Conservation (phyloP, 2,888 invertebrate genomes). For the Eurytoma adleriae region DNA sequence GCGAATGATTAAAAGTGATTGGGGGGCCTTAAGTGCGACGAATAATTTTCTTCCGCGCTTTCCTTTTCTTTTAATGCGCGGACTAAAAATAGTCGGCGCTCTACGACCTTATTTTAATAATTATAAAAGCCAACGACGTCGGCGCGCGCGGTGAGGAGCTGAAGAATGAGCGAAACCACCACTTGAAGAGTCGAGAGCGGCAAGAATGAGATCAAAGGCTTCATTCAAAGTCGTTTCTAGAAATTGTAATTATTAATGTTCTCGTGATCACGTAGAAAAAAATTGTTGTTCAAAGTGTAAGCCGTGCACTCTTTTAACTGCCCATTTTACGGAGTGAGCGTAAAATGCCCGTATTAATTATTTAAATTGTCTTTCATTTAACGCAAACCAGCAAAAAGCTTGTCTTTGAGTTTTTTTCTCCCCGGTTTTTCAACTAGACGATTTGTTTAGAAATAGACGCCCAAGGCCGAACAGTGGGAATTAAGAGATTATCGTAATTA, state of each 20-base stretch:
- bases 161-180: neutral
- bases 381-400: too few relatives aligned
- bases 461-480: too few relatives aligned
- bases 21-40: neutral
- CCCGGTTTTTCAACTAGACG: too few relatives aligned
- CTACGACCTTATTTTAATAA: conserved; percentile 15
- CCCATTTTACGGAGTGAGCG: too few relatives aligned
- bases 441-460: too few relatives aligned
- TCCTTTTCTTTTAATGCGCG: neutral
- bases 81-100: neutral
- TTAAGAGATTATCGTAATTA: too few relatives aligned
- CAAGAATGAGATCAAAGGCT: neutral
- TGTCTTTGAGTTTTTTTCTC: too few relatives aligned
- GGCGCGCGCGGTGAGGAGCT: neutral
- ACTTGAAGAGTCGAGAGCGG: neutral
- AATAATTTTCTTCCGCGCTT: neutral
- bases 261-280: too few relatives aligned
- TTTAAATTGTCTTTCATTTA: too few relatives aligned
- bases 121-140: neutral
- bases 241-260: neutral
- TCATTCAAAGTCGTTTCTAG: conserved; percentile 1
- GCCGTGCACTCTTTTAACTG: too few relatives aligned
- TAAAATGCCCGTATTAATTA: too few relatives aligned
- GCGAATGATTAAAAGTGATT: neutral
- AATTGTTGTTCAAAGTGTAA: too few relatives aligned